Percentiles rank a stretch among this genome's conserved stretches.
phyloP scores from a whole-genome alignment of 2,888 invertebrate genomes.

The Agrotis segetum region DNA sequence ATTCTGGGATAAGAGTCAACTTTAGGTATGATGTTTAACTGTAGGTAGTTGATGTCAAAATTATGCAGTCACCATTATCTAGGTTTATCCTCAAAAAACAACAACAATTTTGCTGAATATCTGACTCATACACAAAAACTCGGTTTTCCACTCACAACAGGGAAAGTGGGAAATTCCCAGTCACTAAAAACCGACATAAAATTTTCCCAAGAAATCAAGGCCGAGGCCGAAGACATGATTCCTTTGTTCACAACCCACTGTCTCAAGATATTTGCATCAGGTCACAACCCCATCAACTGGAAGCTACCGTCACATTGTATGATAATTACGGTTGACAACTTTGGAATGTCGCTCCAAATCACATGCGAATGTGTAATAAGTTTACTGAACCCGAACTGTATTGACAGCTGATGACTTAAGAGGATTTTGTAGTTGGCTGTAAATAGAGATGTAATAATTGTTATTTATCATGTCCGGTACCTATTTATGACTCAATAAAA shows the following conservation, averaged over 20 bases:
- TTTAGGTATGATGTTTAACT: too few species aligned
- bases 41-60: neutral
- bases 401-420: constrained; percentile 66
- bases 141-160: neutral
- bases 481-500: constrained; percentile 10
- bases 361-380: constrained; percentile 73
- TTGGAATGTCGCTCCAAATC: constrained; percentile 73
- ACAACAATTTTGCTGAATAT: neutral
- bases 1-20: too few species aligned
- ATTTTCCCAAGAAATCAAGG: constrained; percentile 1
- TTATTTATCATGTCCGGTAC: neutral
- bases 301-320: constrained; percentile 89
- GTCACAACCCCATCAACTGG: constrained; percentile 76
- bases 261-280: constrained; percentile 63
- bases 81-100: neutral
- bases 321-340: constrained; percentile 82
- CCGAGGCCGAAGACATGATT: constrained; percentile 12
- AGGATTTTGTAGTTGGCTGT: constrained; percentile 53
- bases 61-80: neutral
- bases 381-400: constrained; percentile 72
- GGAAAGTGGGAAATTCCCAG: neutral
- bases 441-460: constrained; percentile 16
- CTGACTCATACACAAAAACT: too few species aligned
- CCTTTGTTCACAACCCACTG: constrained; percentile 60
- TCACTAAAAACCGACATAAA: neutral